Conservation (phyloP, 2,888 invertebrate species). For the Eristalinus aeneus region DNA sequence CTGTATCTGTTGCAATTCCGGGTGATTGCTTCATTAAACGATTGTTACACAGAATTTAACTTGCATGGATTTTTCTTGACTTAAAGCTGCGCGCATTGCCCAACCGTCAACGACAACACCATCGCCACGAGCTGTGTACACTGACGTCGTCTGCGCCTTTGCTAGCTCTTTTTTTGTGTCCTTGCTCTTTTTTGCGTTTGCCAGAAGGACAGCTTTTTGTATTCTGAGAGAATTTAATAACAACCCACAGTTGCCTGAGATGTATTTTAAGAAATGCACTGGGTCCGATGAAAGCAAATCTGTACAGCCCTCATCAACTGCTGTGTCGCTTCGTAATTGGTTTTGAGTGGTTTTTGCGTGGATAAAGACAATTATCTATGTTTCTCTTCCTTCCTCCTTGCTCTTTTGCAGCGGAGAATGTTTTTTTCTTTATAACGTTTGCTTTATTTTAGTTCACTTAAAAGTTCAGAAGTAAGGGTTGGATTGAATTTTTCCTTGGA, state of each 20-base stretch:
- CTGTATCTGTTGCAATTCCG: conserved; percentile 49
- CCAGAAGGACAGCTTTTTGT: not conserved
- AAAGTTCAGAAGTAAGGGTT: no score
- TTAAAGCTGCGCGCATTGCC: not conserved
- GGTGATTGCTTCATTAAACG: conserved; percentile 55
- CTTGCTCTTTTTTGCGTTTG: not conserved
- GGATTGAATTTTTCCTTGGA: no score
- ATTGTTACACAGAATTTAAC: conserved; percentile 58
- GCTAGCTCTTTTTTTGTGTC: not conserved
- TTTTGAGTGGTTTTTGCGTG: not conserved
- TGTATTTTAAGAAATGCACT: not conserved
- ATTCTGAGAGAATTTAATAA: not conserved
- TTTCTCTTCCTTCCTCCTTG: not conserved
- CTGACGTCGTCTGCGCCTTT: not conserved
- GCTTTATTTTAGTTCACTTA: no score
- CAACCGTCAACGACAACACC: not conserved
- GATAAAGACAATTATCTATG: not conserved
- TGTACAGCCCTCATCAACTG: not conserved
- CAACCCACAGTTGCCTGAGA: not conserved
- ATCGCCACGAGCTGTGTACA: not conserved
- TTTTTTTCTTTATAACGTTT: no score
- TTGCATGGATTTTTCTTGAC: conserved; percentile 9
- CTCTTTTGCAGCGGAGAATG: no score
- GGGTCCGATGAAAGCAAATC: not conserved
- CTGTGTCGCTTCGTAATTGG: not conserved